Conservation (phyloP, 2,113 vertebrate genomes). For the Brachyhypopomus occidentalis region DNA sequence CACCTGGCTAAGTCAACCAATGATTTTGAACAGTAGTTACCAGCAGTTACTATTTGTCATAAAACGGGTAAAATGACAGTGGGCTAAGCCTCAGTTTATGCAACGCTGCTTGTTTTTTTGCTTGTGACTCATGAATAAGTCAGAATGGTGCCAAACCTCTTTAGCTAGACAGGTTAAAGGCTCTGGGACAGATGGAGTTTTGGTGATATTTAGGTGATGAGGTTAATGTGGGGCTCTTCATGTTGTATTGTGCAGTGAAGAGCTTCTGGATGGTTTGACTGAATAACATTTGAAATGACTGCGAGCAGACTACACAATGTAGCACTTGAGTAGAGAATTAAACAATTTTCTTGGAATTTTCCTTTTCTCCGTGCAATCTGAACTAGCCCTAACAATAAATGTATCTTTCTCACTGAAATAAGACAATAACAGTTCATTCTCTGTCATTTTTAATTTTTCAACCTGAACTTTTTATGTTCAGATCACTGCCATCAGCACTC, state of each 20-base stretch:
- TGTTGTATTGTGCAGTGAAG: slow-evolving; percentile 7
- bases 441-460: neutral
- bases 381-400: neutral
- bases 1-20: neutral
- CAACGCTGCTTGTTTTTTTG: neutral
- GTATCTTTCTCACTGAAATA: neutral
- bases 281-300: slow-evolving; percentile 5
- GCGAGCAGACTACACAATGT: neutral
- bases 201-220: slow-evolving; percentile 3
- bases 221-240: neutral
- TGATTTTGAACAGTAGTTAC: neutral
- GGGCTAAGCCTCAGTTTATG: neutral
- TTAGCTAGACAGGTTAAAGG: neutral
- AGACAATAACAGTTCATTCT: neutral
- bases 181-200: slow-evolving; percentile 10
- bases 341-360: slow-evolving; percentile 12
- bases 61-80: neutral
- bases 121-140: neutral
- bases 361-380: neutral
- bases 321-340: neutral
- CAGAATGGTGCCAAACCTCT: neutral
- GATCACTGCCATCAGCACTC: neutral
- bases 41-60: neutral
- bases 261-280: neutral
- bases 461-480: neutral